Evolutionary conservation across 1,140 invertebrate species (phyloP), one percentile per base, ranked within the genome.

Genomic region (Cotesia typhae): DNA sequence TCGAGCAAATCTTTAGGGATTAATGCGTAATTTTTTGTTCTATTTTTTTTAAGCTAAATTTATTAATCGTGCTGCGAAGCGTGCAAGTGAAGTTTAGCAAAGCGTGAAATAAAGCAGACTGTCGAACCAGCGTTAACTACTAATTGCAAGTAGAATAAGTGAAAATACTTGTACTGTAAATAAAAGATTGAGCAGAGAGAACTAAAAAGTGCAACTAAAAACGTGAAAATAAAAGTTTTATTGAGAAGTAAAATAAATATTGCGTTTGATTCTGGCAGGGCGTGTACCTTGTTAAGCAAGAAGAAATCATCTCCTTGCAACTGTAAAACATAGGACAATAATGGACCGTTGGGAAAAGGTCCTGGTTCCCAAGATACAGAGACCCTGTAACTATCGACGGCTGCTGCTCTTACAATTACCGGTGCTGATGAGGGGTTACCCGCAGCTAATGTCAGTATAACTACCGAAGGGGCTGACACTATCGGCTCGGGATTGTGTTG

Each of bases 301-400:
- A 91, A 87, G 79, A 90, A 90, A 68, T 90, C 90, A 76, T 89
- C 88, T 79, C 84, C 83, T 83, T 84, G 84, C 77, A 87, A 82
- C 77, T 92, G 89, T 59, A 96, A 86, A 64, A 93, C 91, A 87
- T 96, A 97, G 57, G 94, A 94, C 59, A 96, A 90, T 74, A 98
- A 88, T 72, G 93, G 94, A 67, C 95, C 95, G 84, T 96, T 96
- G 28, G 93, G 92, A 80, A 94, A 96, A 9, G 90, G 89, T 10
- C 96, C 96, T 4, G 94, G 92, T 83, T 92, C 90, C 96, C 96
- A 98, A 75, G 92, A 93, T 10, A 97, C 89, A 69, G 93, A 94
- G 36, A 97, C 92, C 74, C 94, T 90, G 73, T 90, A 91, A n/a
- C 93, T 90, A 81, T 96, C 94, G 41, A 96, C 89, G 0, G 94